phyloP scores from a whole-genome alignment of 2,113 vertebrate species.

The Ceyx margarethae region DNA sequence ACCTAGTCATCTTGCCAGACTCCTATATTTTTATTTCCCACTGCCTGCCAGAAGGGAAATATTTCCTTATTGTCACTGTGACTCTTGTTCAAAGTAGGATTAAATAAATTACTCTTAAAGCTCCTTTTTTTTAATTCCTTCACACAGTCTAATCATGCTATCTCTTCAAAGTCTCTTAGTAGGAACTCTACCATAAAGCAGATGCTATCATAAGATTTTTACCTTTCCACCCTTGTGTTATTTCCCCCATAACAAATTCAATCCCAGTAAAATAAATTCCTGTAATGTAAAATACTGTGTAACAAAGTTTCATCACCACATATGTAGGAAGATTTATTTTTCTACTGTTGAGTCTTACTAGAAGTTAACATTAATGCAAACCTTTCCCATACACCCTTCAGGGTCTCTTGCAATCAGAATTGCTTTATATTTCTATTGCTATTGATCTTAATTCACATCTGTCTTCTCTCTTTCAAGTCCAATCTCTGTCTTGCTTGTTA shows the following conservation, averaged over 20 bases:
- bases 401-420: not conserved
- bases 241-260: not conserved
- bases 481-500: not conserved
- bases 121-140: not conserved
- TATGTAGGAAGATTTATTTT: not conserved
- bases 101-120: not conserved
- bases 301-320: not conserved
- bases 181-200: not conserved
- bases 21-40: not conserved
- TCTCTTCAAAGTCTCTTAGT: not conserved
- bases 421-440: not conserved
- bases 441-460: conserved; percentile 30
- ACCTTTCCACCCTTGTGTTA: not conserved
- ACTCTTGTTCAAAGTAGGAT: not conserved
- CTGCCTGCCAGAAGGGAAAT: not conserved
- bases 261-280: not conserved
- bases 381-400: not conserved
- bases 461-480: not conserved
- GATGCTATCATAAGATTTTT: not conserved
- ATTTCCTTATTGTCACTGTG: not conserved
- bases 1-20: not conserved
- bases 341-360: not conserved
- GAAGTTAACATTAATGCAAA: not conserved
- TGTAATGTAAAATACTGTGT: not conserved
- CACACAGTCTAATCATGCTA: not conserved